Evolutionary conservation across 2,888 invertebrate genomes (phyloP), one percentile per base, ranked within the genome.

Genomic region (Taphrorychus bicolor): DNA sequence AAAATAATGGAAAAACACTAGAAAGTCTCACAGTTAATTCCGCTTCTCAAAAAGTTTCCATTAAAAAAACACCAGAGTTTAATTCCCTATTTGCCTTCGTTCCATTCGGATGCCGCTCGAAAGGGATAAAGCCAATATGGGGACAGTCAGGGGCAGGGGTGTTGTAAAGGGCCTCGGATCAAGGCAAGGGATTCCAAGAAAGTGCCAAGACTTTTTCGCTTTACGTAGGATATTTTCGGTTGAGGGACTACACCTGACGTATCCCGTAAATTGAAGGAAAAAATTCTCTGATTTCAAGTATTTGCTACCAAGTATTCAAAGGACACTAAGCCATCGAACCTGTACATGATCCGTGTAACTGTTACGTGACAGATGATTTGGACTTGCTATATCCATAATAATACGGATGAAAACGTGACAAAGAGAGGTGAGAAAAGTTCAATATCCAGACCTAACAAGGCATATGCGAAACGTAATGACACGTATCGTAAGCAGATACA

Each of bases 11-110:
- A 16, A 19, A 48, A 48, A 19, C 14, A 16, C 4, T 18, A 48
- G 16, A 9, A 16, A 48, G 16, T 9, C 32, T n/a, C 48, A 14
- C 9, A 16, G 48, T 19, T 48, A 19, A 48, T 48, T 48, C 48
- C 48, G 19, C 14, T 48, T 9, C 19, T 48, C 48, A 16, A 16
- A 48, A 59, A 59, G 14, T 59, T 59, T 59, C 59, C 59, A 59
- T 59, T 59, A 60, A 60, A 60, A 60, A 60, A 60, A 53, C 60
- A 60, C 52, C 40, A 60, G 53, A 60, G 51, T 60, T 53, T 60
- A 53, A 60, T 60, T 40, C 60, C 52, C 40, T 60, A 60, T 60
- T 60, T 60, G 60, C 53, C 60, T 41, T 60, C 51, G 51, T 60
- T 60, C 41, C 52, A 41, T 41, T 40, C 53, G 52, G 60, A 53